Evolutionary conservation across 2,888 invertebrate species (phyloP).

Genomic region (Drosophila neonasuta): DNA sequence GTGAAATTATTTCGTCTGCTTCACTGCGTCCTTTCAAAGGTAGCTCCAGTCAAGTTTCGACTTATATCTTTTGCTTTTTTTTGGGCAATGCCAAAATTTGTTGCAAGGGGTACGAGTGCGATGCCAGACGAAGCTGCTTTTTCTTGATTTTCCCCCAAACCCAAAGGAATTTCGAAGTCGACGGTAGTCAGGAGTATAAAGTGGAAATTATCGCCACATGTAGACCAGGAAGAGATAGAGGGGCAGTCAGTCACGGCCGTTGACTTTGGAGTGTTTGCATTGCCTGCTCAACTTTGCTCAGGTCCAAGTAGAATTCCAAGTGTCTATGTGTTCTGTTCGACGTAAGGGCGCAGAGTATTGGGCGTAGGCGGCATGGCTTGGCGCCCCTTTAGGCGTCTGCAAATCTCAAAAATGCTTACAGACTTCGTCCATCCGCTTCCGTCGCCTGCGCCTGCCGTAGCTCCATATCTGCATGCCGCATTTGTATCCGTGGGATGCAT

Average conservation of each 20-base stretch:
- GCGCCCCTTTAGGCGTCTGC: constrained; percentile 71
- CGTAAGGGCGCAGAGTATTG: neutral
- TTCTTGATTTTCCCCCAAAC: constrained; percentile 55
- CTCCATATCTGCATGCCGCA: constrained; percentile 31
- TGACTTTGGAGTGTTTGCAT: constrained; percentile 68
- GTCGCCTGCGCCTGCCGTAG: constrained; percentile 40
- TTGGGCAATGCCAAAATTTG: constrained; percentile 33
- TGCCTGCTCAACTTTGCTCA: constrained; percentile 64
- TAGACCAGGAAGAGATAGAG: constrained; percentile 15
- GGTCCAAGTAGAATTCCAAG: constrained; percentile 50
- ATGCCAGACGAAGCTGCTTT: constrained; percentile 49
- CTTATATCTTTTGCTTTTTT: constrained; percentile 22
- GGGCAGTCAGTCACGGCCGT: constrained; percentile 33
- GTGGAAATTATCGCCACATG: constrained; percentile 70
- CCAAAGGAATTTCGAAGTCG: constrained; percentile 49
- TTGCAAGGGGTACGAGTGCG: constrained; percentile 18
- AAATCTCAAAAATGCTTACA: constrained; percentile 77
- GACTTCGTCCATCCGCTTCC: constrained; percentile 69
- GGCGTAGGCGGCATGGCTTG: constrained; percentile 43
- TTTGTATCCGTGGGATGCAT: constrained; percentile 37
- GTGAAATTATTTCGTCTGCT: constrained; percentile 72
- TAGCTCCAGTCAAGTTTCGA: constrained; percentile 36
- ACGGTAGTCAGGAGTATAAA: constrained; percentile 50
- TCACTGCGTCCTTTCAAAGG: constrained; percentile 68
- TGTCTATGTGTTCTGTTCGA: constrained; percentile 40